Evolutionary conservation across 2,888 invertebrate genomes (phyloP).

Genomic region (Tortricodes alternella): DNA sequence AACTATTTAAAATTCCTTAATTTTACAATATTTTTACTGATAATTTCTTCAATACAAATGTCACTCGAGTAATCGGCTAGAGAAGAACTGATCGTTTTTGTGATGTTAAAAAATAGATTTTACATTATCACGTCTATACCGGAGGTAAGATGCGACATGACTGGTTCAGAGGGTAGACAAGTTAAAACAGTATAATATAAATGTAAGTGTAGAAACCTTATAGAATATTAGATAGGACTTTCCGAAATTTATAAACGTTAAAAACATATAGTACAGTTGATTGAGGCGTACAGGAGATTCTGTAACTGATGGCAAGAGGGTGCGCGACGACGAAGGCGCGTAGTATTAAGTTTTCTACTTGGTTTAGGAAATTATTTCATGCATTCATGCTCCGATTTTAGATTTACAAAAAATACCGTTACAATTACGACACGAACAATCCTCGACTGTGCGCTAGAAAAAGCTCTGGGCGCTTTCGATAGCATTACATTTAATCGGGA

Average conservation of each 20-base stretch:
- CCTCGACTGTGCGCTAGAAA: neutral
- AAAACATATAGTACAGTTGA: constrained; percentile 64
- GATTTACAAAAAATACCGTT: neutral
- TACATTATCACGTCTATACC: constrained; percentile 17
- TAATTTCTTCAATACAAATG: constrained; percentile 4
- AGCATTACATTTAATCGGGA: neutral
- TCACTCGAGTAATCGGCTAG: constrained; percentile 11
- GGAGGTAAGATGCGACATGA: constrained; percentile 41
- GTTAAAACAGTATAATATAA: constrained; percentile 44
- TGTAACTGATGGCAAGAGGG: constrained; percentile 14
- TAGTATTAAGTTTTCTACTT: constrained; percentile 48
- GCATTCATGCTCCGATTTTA: constrained; percentile 1
- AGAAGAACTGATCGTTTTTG: constrained; percentile 27
- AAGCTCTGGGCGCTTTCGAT: neutral
- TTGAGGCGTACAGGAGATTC: constrained; percentile 36
- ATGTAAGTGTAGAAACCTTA: constrained; percentile 56
- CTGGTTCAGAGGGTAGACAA: constrained; percentile 52
- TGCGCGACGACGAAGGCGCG: constrained; percentile 48
- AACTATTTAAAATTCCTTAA: too few species aligned
- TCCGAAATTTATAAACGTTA: constrained; percentile 81
- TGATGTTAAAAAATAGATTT: constrained; percentile 30
- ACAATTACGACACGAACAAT: neutral
- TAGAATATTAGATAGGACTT: constrained; percentile 74
- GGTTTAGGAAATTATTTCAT: neutral
- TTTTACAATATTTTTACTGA: too few species aligned